Conservation (phyloP, 1,140 invertebrate genomes). For the Holcopasites calliopsidis region DNA sequence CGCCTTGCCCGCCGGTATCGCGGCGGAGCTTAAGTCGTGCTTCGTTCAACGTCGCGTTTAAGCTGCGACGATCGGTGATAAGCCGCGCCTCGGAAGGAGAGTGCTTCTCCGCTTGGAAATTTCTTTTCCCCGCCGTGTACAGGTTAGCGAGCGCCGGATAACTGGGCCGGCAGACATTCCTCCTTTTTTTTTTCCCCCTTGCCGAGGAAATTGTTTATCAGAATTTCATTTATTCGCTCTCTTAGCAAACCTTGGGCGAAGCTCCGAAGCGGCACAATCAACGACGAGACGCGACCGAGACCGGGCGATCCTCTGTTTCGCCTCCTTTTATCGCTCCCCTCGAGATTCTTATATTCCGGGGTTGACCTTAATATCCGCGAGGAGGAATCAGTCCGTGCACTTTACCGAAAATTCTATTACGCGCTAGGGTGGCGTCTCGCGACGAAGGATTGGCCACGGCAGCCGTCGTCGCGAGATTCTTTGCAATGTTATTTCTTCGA, state of each 20-base stretch:
- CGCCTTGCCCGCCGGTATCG: constrained; percentile 21
- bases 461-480: no score
- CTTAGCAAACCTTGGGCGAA: constrained; percentile 3
- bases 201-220: constrained; percentile 8
- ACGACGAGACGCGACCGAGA: constrained; percentile 25
- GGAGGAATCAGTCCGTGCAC: constrained; percentile 35
- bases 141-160: background rate
- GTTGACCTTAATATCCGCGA: constrained; percentile 41
- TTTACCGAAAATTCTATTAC: constrained; percentile 36
- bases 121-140: background rate
- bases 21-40: constrained; percentile 20
- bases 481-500: no score
- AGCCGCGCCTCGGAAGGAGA: constrained; percentile 3
- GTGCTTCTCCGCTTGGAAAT: constrained; percentile 11
- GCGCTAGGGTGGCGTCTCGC: background rate
- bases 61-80: constrained; percentile 36
- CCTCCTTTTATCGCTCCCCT: constrained; percentile 24
- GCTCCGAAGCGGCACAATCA: constrained; percentile 28
- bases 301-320: constrained; percentile 29
- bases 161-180: no score
- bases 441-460: no score
- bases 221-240: constrained; percentile 29
- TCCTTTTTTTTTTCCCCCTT: no score
- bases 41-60: constrained; percentile 23
- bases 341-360: constrained; percentile 35